Percentiles rank a stretch among this genome's conserved stretches.
Evolutionary conservation across 2,113 vertebrate species (phyloP).

Genomic region (Axis porcinus): DNA sequence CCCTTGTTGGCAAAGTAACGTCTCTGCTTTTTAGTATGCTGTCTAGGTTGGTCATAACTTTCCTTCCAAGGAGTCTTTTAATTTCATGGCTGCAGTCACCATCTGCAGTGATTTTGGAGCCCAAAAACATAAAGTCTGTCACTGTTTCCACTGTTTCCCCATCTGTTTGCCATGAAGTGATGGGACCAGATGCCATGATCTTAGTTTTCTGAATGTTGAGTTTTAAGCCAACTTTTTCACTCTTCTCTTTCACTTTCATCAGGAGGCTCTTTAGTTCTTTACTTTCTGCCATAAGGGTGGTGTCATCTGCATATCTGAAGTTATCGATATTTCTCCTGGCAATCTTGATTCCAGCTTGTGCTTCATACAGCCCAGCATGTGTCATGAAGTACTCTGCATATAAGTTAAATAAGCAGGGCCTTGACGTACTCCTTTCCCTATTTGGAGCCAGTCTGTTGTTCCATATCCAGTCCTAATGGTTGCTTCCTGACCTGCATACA

Average conservation of each 20-base stretch:
- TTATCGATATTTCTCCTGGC: neutral
- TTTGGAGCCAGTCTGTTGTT: neutral
- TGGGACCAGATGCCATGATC: neutral
- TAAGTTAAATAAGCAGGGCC: neutral
- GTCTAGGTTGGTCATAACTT: neutral
- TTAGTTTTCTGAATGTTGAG: neutral
- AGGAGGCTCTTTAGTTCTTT: neutral
- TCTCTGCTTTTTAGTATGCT: neutral
- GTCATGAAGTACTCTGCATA: neutral
- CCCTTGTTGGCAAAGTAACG: neutral
- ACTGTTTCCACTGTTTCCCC: neutral
- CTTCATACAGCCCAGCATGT: neutral
- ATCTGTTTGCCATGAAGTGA: neutral
- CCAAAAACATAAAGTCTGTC: neutral
- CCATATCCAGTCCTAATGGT: neutral
- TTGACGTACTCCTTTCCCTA: neutral
- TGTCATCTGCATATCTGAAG: neutral
- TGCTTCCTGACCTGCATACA: neutral
- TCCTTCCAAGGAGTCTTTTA: neutral
- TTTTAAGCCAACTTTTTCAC: neutral
- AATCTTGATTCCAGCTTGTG: neutral
- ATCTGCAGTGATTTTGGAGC: neutral
- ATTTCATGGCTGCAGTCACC: neutral
- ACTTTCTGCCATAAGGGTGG: neutral
- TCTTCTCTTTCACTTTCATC: neutral